These are phyloP conservation scores for Adelosebastes latens DNA, from an alignment of 2,797 vertebrate species.

Conservation along the genomic window DNA sequence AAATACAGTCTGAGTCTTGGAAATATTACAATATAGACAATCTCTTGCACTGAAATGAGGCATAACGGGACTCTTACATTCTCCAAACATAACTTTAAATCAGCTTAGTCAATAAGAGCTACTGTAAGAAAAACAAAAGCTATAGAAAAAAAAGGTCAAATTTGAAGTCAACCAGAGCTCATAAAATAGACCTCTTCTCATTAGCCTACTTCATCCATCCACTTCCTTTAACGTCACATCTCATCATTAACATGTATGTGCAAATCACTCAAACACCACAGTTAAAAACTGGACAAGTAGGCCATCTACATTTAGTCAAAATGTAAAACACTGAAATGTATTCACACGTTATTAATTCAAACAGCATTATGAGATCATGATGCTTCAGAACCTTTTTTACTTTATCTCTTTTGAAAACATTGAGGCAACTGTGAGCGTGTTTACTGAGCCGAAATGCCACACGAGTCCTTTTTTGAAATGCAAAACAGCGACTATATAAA, in stretches of 20 bases:
- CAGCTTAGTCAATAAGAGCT: background rate
- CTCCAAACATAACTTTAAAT: constrained; percentile 24
- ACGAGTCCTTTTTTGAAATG: constrained; percentile 55
- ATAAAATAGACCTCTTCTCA: constrained; percentile 9
- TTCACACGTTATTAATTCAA: constrained; percentile 26
- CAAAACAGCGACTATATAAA: constrained; percentile 54
- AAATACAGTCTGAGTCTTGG: constrained; percentile 69
- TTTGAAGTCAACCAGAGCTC: constrained; percentile 3
- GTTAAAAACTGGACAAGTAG: constrained; percentile 16
- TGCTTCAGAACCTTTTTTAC: constrained; percentile 16
- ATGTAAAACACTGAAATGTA: constrained; percentile 32
- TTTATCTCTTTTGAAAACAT: constrained; percentile 32
- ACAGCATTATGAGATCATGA: constrained; percentile 8
- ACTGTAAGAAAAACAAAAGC: constrained; percentile 14
- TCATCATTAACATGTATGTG: constrained; percentile 23
- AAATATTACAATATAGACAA: constrained; percentile 55
- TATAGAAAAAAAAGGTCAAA: background rate
- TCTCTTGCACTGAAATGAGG: constrained; percentile 48
- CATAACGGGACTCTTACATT: constrained; percentile 43
- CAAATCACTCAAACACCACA: constrained; percentile 45
- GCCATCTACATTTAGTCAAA: constrained; percentile 9
- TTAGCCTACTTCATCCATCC: background rate
- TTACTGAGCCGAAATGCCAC: constrained; percentile 27
- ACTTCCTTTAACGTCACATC: background rate
- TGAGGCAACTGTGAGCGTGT: constrained; percentile 42